phyloP scores from a whole-genome alignment of 2,113 vertebrate species.

The Rhea pennata region DNA sequence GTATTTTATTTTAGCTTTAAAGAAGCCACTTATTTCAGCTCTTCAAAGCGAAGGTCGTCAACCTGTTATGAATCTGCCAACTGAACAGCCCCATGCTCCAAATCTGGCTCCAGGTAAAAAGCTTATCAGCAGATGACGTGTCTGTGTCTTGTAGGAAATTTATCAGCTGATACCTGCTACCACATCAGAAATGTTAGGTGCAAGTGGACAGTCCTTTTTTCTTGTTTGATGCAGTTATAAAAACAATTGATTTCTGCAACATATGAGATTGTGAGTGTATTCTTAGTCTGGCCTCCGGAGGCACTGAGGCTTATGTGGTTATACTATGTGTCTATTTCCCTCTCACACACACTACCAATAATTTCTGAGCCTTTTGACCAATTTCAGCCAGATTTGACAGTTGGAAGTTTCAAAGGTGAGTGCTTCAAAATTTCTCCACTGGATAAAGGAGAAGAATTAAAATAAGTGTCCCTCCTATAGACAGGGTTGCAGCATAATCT shows the following conservation, averaged over 20 bases:
- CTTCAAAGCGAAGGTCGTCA: slow-evolving; percentile 64
- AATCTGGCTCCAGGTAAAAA: slow-evolving; percentile 74
- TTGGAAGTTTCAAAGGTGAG: not conserved
- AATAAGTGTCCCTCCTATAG: not conserved
- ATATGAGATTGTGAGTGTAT: accelerated
- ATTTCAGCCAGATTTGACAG: not conserved
- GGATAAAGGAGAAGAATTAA: not conserved
- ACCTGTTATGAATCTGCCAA: slow-evolving; percentile 43
- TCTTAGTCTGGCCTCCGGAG: not conserved
- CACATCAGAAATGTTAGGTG: accelerated
- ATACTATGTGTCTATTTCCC: accelerated
- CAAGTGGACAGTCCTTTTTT: not conserved
- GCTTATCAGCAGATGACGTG: not conserved
- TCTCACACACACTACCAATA: accelerated
- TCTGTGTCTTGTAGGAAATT: not conserved
- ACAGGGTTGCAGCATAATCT: not conserved
- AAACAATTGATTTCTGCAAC: not conserved
- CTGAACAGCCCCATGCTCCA: slow-evolving; percentile 68
- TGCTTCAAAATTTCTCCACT: not conserved
- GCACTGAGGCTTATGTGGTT: not conserved
- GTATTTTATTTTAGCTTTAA: slow-evolving; percentile 73
- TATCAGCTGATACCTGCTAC: not conserved
- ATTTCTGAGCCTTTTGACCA: not conserved
- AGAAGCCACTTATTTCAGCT: slow-evolving; percentile 74
- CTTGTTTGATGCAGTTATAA: not conserved